Base-by-base conservation (phyloP, 2,888 invertebrate species). In the Griposia aprilina region DNA sequence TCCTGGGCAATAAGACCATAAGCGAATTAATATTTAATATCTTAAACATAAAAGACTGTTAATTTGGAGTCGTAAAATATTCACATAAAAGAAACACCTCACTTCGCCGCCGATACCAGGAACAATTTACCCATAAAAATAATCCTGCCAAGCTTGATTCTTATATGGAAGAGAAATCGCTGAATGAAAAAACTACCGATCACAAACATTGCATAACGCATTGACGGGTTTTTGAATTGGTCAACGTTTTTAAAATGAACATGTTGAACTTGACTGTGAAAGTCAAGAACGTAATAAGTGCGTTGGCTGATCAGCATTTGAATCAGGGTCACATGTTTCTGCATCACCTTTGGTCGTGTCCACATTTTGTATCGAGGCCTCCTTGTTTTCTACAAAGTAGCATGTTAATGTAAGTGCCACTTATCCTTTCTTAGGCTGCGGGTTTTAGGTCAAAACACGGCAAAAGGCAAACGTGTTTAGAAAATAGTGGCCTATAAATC, bases 181-280 rank as follows among this genome's bases (percentile, higher is more conserved):
- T 89, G 82, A 81, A 74, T 78, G 69, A 79, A 86, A 86, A 83
- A 75, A 68, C 23, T 60, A 52, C 66, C 8, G 41, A 81, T 57
- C 72, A 63, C 48, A 86, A 85, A 79, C 63, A 80, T 84, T 84
- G 73, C 87, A 80, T 84, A 88, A 88, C 48, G 13, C 79, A 82
- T 77, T 73, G 79, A 80, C 83, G 60, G 59, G 80, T 82, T 85
- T 87, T 76, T 76, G 82, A 60, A 65, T 69, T 73, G 67, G 80
- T 80, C 78, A 85, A 79, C 79, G 78, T 59, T 86, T 84, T 87
- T 82, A 83, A 84, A 88, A 89, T 89, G 78, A 80, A 81, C 85
- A 72, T 57, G 81, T 78, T 89, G 90, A 89, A 89, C 88, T 89
- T 89, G 88, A 84, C 86, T 85, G 83, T 88, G 89, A 88, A 88